Evolutionary conservation across 2,888 invertebrate species (phyloP), one percentile per base, ranked within the genome.

Genomic region (Drosophila mimetica): DNA sequence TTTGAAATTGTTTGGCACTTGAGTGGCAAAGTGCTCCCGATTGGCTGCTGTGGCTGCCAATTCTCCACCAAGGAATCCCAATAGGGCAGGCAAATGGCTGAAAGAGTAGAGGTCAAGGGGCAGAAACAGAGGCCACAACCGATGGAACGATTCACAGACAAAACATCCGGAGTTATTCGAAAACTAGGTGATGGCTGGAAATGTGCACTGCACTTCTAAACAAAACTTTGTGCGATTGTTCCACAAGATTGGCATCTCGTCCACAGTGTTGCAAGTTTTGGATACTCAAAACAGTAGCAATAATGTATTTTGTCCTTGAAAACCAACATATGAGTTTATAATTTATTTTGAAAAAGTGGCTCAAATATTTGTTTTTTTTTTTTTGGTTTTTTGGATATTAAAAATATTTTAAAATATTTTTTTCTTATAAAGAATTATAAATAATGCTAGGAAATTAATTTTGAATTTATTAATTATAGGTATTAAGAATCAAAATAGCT

Each of bases 1-100:
- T 81, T 81, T 81, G 75, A 81, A 81, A 86, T 86, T 81, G 84
- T 84, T 83, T 86, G 86, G 84, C 84, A 83, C 78, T 81, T 84
- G 84, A 81, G 77, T 80, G 66, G 75, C 86, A 75, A 86, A 81
- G 73, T 81, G 81, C 66, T 73, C 86, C 84, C 81, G 47, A 71
- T 72, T 72, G 70, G 37, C 59, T 36, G 37, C 59, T 36, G 64
- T 64, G 84, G 50, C 79, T 50, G 57, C 41, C 73, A 42, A 64
- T 77, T 64, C 73, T 75, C 55, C 80, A 61, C 67, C 82, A 69
- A 70, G 25, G 61, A 34, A 53, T 52, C 18, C 52, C 55, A 18
- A 34, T 4, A 51, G 65, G 66, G 41, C 69, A 67, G 32, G 36
- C 54, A 70, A 73, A 79, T 67, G 30, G 51, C 66, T 55, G 63